These are phyloP conservation scores for Tolmerus cingulatus DNA, from an alignment of 2,888 invertebrate species.

Conservation along the genomic window DNA sequence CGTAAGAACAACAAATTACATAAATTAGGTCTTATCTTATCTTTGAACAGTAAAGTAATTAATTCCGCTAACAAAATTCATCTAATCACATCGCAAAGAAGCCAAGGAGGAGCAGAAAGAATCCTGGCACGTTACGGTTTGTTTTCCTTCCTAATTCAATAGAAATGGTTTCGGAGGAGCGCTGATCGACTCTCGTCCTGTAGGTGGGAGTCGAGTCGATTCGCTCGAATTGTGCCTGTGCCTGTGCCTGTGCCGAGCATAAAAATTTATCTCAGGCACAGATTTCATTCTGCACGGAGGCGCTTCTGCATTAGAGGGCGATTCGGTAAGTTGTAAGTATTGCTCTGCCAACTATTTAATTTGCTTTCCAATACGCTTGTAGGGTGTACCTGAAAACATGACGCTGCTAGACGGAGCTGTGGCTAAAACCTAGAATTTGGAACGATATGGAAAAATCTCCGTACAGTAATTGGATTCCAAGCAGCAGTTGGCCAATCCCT, in stretches of 20 bases:
- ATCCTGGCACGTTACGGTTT: slow-evolving; percentile 48
- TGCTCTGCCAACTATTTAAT: slow-evolving; percentile 44
- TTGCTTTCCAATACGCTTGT: slow-evolving; percentile 44
- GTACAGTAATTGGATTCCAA: neutral
- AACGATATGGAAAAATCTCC: neutral
- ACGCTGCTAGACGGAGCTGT: neutral
- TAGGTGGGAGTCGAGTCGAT: slow-evolving; percentile 9
- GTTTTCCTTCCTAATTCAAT: slow-evolving; percentile 43
- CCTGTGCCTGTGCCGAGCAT: slow-evolving; percentile 42
- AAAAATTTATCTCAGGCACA: slow-evolving; percentile 46
- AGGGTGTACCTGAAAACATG: slow-evolving; percentile 1
- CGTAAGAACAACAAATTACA: slow-evolving; percentile 49
- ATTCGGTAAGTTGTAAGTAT: slow-evolving; percentile 25
- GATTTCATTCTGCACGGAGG: slow-evolving; percentile 47
- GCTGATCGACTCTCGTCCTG: slow-evolving; percentile 12
- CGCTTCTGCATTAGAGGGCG: slow-evolving; percentile 27
- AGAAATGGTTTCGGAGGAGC: slow-evolving; percentile 15
- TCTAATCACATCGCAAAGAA: slow-evolving; percentile 49
- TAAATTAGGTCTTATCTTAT: slow-evolving; percentile 49
- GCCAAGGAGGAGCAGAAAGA: slow-evolving; percentile 43
- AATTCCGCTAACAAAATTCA: slow-evolving; percentile 50
- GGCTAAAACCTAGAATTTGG: neutral
- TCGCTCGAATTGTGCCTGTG: slow-evolving; percentile 35
- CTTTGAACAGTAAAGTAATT: slow-evolving; percentile 50
- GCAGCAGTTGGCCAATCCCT: neutral